These are phyloP conservation scores for Leuciscus idus DNA, from an alignment of 2,113 vertebrate genomes.

Conservation along the genomic window DNA sequence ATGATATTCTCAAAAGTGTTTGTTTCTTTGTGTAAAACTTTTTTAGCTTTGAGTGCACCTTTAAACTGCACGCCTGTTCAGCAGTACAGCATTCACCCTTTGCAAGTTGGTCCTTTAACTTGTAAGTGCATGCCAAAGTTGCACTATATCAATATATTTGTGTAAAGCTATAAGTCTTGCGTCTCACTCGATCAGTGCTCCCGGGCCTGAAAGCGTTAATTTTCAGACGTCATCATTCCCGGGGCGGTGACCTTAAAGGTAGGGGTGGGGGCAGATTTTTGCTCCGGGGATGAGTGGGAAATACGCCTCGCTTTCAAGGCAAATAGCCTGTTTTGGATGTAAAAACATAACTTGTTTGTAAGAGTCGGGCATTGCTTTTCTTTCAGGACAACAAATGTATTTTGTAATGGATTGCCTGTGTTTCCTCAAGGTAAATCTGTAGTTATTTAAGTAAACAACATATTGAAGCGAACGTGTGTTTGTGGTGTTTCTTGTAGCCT, in stretches of 20 bases:
- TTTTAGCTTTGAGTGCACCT: background rate
- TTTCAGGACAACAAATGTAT: conserved; percentile 50
- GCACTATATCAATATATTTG: background rate
- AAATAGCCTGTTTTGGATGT: conserved; percentile 61
- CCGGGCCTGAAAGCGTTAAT: conserved; percentile 74
- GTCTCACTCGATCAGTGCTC: background rate
- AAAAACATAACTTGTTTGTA: conserved; percentile 41
- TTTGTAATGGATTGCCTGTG: conserved; percentile 54
- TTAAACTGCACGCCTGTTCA: background rate
- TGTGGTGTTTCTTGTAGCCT: conserved; percentile 49
- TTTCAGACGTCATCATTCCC: conserved; percentile 72
- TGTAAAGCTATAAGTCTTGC: background rate
- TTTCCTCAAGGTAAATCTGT: conserved; percentile 60
- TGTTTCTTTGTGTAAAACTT: background rate
- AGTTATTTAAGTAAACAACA: conserved; percentile 61
- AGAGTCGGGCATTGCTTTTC: conserved; percentile 34
- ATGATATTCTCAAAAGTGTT: background rate
- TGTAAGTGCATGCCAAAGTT: background rate
- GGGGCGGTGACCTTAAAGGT: conserved; percentile 71
- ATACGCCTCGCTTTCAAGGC: conserved; percentile 58
- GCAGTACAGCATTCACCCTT: background rate
- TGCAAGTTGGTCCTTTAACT: background rate
- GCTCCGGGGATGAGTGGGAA: conserved; percentile 64
- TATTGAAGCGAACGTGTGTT: conserved; percentile 56
- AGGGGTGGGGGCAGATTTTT: conserved; percentile 63